A percentile compares a stretch with the other conserved stretches of the same genome.
Evolutionary conservation across 2,113 vertebrate species (phyloP).

Genomic region (Lipotes vexillifer): DNA sequence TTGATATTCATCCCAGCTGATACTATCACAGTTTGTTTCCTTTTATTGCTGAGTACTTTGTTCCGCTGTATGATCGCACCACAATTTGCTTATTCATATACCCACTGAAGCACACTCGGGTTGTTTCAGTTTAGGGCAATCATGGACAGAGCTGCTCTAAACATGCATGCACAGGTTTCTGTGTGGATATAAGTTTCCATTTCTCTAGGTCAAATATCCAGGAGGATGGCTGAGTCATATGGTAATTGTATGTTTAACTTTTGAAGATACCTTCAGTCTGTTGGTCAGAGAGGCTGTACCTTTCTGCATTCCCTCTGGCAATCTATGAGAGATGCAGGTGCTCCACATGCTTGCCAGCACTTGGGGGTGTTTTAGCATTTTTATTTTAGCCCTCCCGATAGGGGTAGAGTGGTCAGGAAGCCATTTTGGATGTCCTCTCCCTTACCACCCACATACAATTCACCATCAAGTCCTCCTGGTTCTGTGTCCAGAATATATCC

Average conservation of each 20-base stretch:
- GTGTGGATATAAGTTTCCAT: background rate
- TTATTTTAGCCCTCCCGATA: background rate
- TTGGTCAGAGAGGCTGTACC: background rate
- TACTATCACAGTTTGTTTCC: background rate
- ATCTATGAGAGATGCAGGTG: background rate
- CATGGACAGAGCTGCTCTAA: background rate
- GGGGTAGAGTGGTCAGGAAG: background rate
- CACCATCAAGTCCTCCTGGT: background rate
- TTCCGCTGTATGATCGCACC: rapidly evolving
- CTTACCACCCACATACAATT: too few species aligned
- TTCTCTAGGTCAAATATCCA: background rate
- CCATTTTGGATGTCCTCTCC: too few species aligned
- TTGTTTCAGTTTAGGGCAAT: background rate
- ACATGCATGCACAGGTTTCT: background rate
- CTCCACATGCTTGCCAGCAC: background rate
- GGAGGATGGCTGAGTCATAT: background rate
- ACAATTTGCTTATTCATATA: background rate
- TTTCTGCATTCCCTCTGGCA: background rate
- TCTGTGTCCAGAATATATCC: background rate
- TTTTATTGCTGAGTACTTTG: background rate
- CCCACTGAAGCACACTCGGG: rapidly evolving
- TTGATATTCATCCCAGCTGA: background rate
- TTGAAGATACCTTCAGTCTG: background rate
- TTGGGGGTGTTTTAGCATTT: background rate
- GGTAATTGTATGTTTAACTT: background rate